Conservation (phyloP, 1,140 invertebrate genomes). For the Ladona fulva region DNA sequence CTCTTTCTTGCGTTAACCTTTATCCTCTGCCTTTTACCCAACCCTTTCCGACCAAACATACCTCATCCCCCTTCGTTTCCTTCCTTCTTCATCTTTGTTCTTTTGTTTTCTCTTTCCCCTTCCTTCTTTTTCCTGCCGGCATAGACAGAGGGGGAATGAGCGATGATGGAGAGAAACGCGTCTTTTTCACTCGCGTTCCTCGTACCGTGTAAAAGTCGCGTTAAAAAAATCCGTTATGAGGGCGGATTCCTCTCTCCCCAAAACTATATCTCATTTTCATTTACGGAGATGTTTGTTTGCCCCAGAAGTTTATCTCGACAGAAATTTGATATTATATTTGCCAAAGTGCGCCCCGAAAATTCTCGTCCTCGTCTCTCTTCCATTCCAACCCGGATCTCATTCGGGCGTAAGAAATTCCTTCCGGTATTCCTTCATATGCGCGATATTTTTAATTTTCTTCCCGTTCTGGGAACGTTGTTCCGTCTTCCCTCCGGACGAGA, state of each 20-base stretch:
- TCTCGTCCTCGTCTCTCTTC: background rate
- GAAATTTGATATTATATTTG: constrained; percentile 8
- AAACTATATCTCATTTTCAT: no score
- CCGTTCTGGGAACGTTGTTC: no score
- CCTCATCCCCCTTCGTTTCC: background rate
- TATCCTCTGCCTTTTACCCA: background rate
- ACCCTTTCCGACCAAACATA: background rate
- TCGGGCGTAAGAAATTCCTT: background rate
- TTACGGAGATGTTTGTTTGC: background rate
- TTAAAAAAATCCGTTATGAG: no score
- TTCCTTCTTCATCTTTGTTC: background rate
- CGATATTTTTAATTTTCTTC: no score
- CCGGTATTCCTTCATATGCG: background rate
- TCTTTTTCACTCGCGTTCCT: no score
- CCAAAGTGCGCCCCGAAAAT: background rate
- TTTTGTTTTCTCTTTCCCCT: no score
- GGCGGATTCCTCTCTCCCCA: no score
- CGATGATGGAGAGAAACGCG: background rate
- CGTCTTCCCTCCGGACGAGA: no score
- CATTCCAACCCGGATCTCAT: background rate
- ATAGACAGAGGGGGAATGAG: background rate
- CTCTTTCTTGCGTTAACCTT: background rate
- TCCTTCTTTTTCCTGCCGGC: no score
- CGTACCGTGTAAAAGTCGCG: no score
- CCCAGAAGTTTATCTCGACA: background rate